Base-by-base conservation (phyloP, 1,140 invertebrate species). In the Papilio polyxenes region DNA sequence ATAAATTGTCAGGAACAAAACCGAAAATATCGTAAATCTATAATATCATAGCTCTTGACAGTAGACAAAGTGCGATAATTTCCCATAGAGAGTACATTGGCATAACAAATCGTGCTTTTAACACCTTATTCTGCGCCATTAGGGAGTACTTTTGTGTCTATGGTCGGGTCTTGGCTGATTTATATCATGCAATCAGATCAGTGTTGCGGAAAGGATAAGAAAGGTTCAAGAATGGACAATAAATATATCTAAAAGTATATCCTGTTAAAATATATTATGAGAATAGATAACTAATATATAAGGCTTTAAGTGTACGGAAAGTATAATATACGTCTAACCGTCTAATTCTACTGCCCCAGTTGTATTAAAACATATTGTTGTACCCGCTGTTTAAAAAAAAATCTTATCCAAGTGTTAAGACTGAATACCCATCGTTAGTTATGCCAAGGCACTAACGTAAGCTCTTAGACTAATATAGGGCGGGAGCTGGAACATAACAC, bases 41-140 rank as follows among this genome's bases (percentile, higher is more conserved):
- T 72, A 37, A 31, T 1, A 23, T 40, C 13, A 72, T 69, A 82
- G 80, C 82, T 85, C 84, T 83, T 83, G 82, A 88, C 86, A 86
- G 89, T 82, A 88, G 84, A 88, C 86, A 87, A 89, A 89, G 81
- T 82, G 82, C 51, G 79, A 81, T 81, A 82, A 78, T 84, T 85
- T 85, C 82, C 69, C 85, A 74, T 76, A 75, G 78, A 65, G 69
- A 85, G 82, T 81, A 92, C 87, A 91, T 89, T 87, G 88, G 85
- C n/a, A 89, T 91, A 92, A 92, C 89, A 91, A 91, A 92, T 92
- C 56, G 85, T 75, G 89, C 90, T 92, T 91, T 92, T 91, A 92
- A 89, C 88, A 87, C 87, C 86, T 86, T 85, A 85, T 85, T 89
- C 87, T 80, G 75, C 81, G 23, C 74, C 65, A 83, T 82, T 82